Percentiles rank a stretch among this genome's conserved stretches.
These are phyloP conservation scores for Campopleginae sp. DNA, from an alignment of 2,888 invertebrate genomes.

Conservation along the genomic window DNA sequence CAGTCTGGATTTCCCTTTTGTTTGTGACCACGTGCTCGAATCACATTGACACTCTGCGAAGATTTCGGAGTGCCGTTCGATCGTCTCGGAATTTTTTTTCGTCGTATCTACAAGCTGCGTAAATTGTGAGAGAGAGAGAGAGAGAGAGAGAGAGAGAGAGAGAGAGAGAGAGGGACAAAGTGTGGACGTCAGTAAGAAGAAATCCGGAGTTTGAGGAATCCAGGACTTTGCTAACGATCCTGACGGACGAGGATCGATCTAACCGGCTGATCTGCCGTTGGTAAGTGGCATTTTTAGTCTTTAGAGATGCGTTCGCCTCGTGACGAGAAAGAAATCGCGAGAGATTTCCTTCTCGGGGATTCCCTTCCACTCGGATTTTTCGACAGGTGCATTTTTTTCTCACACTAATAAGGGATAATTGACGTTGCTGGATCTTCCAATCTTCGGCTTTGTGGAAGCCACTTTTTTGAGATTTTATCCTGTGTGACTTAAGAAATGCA, in stretches of 20 bases:
- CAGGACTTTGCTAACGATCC: slow-evolving; percentile 44
- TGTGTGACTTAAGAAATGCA: slow-evolving; percentile 26
- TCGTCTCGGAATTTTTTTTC: slow-evolving; percentile 4
- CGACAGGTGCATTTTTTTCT: slow-evolving; percentile 48
- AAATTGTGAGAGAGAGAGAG: background rate
- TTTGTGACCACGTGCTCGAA: slow-evolving; percentile 57
- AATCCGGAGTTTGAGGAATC: slow-evolving; percentile 19
- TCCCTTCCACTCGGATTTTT: slow-evolving; percentile 36
- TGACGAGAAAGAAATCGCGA: background rate
- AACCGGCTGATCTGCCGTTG: slow-evolving; percentile 73
- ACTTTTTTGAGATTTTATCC: slow-evolving; percentile 15
- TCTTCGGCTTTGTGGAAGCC: background rate
- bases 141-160: background rate
- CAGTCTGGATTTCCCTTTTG: background rate
- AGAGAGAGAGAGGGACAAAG: too few species aligned
- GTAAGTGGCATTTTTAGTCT: slow-evolving; percentile 71
- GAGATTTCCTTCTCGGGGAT: slow-evolving; percentile 7
- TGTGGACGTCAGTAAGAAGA: slow-evolving; percentile 23
- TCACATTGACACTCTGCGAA: background rate
- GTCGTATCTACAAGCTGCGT: background rate
- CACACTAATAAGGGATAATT: background rate
- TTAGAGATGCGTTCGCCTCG: slow-evolving; percentile 15
- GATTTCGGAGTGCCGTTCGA: slow-evolving; percentile 19
- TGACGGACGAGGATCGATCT: slow-evolving; percentile 66
- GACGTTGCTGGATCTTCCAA: background rate